Base-by-base conservation (phyloP, 2,797 vertebrate species). In the Falco columbarius region DNA sequence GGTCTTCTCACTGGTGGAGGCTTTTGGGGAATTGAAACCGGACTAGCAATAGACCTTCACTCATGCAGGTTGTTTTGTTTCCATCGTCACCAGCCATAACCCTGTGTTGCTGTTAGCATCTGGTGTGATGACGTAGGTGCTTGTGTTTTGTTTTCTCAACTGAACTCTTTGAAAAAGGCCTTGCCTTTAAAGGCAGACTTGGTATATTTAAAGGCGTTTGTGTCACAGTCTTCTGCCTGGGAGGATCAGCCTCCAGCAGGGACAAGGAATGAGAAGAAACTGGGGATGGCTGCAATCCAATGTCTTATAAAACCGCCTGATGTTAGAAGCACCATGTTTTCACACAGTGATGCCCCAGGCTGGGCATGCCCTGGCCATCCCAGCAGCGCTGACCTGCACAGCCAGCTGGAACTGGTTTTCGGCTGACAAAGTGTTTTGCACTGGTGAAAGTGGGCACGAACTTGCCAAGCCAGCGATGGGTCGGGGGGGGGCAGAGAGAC, bases 231-330 rank as follows among this genome's bases (percentile, higher is more conserved):
- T 65, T 54, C 38, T 67, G 9, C 32, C 12, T 26, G 32, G 38
- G 52, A 51, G 20, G n/a, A 18, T 2, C 26, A 79, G 12, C 12
- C 18, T 55, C 12, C 24, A 44, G 10, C 44, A 36, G 30, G 18
- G 17, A 6, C n/a, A 7, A 9, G 49, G 29, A 52, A n/a, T 19
- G 30, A 44, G n/a, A 27, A 54, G 36, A 42, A 56, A 22, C 21
- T 8, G 6, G 23, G 36, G 3, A 4, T 70, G 52, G 6, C 11
- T 42, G 23, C n/a, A 40, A 7, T 13, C 44, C 30, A 18, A 0
- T 1, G 19, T 42, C 30, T 26, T 17, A 3, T 1, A 21, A 46
- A 70, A 17, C 14, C 11, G 8, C 5, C 19, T 0, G 0, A 1
- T 40, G 27, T n/a, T 23, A 22, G 1, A 10, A 9, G 24, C 32